A percentile compares a stretch with the other conserved stretches of the same genome.
Evolutionary conservation across 2,797 vertebrate species (phyloP).

Genomic region (Sandelia bainsii): DNA sequence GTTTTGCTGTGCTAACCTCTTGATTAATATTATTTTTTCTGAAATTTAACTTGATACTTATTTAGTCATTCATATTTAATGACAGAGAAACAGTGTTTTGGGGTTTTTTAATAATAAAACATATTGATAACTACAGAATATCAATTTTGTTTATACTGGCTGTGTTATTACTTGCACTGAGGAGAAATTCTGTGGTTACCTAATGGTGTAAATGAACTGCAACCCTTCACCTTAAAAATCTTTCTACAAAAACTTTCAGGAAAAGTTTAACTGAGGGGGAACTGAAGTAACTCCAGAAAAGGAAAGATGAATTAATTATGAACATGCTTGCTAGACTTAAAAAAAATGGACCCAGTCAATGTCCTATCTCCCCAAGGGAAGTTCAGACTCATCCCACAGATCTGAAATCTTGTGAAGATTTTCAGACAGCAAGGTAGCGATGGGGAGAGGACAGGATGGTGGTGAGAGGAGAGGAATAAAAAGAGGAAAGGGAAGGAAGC

Average conservation of each 20-base stretch:
- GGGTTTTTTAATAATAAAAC: neutral
- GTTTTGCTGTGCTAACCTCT: neutral
- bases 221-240: constrained; percentile 11
- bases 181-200: neutral
- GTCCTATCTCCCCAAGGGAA: constrained; percentile 47
- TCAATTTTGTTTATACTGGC: neutral
- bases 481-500: constrained; percentile 8
- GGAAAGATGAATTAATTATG: constrained; percentile 58
- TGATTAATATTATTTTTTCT: neutral
- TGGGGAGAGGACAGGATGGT: constrained; percentile 22
- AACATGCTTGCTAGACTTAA: constrained; percentile 29
- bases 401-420: constrained; percentile 57
- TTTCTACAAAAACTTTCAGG: constrained; percentile 19
- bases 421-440: constrained; percentile 47
- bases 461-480: constrained; percentile 21
- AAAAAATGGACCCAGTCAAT: constrained; percentile 45
- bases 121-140: neutral
- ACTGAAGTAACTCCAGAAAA: constrained; percentile 23
- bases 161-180: neutral
- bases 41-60: neutral
- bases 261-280: constrained; percentile 22
- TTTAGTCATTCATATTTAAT: constrained; percentile 6
- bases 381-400: constrained; percentile 48
- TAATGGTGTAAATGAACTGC: constrained; percentile 6
- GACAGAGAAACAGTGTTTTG: neutral